Conservation (phyloP, 2,888 invertebrate species). For the Bimastos eiseni region DNA sequence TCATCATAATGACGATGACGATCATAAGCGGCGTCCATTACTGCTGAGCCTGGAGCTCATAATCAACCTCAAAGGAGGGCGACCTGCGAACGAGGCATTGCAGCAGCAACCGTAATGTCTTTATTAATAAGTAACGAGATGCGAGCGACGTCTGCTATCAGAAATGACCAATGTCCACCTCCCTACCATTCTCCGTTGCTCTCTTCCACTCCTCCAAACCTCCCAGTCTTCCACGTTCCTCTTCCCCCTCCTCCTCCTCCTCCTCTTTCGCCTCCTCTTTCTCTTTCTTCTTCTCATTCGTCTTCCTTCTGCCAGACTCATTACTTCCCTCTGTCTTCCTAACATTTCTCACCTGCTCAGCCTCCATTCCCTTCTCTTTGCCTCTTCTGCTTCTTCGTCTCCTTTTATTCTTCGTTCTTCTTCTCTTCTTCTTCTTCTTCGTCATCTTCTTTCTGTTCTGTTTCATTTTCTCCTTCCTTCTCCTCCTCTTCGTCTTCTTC, state of each 20-base stretch:
- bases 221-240: too few species aligned
- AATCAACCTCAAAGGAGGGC: slow-evolving; percentile 8
- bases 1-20: background rate
- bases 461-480: too few species aligned
- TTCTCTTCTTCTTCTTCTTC: background rate
- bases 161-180: background rate
- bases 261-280: background rate
- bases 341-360: too few species aligned
- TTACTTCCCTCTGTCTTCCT: too few species aligned
- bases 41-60: background rate
- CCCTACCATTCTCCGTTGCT: background rate
- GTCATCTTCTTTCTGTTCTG: too few species aligned
- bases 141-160: background rate
- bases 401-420: background rate
- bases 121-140: background rate
- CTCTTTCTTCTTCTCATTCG: too few species aligned
- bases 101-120: background rate
- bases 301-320: too few species aligned
- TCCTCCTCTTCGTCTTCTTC: too few species aligned
- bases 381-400: background rate
- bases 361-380: background rate
- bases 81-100: background rate
- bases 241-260: background rate
- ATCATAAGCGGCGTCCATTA: background rate
- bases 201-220: too few species aligned